Conservation (phyloP, 1,140 invertebrate genomes). For the Cherax destructor region DNA sequence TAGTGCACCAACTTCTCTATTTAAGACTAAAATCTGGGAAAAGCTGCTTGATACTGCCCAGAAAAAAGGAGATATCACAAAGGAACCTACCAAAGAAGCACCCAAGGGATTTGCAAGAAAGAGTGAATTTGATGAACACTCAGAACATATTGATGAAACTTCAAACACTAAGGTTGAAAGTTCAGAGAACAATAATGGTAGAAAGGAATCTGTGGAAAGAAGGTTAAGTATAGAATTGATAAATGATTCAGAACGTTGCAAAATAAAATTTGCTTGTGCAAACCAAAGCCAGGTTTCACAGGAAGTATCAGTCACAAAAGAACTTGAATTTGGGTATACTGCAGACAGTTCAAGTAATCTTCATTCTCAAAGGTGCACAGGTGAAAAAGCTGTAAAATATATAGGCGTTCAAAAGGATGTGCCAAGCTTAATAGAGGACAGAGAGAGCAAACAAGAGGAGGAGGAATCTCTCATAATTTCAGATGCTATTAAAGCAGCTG, state of each 20-base stretch:
- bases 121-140: background rate
- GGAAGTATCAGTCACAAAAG: background rate
- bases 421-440: no score
- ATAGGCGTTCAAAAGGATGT: background rate
- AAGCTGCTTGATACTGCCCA: constrained; percentile 38
- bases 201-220: background rate
- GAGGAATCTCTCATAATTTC: no score
- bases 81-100: constrained; percentile 18
- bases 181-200: background rate
- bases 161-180: background rate
- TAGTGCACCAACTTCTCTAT: background rate
- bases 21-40: constrained; percentile 47
- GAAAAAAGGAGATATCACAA: constrained; percentile 29
- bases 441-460: no score
- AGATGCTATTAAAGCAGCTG: no score
- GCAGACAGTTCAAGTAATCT: background rate
- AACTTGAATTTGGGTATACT: background rate
- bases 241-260: background rate
- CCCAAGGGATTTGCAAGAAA: constrained; percentile 4
- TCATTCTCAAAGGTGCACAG: background rate
- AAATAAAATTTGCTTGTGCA: background rate
- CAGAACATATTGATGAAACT: background rate
- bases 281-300: background rate
- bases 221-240: background rate
- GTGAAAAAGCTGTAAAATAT: background rate